Conservation (phyloP, 2,113 vertebrate genomes). For the Cyanoramphus novaezelandiae region DNA sequence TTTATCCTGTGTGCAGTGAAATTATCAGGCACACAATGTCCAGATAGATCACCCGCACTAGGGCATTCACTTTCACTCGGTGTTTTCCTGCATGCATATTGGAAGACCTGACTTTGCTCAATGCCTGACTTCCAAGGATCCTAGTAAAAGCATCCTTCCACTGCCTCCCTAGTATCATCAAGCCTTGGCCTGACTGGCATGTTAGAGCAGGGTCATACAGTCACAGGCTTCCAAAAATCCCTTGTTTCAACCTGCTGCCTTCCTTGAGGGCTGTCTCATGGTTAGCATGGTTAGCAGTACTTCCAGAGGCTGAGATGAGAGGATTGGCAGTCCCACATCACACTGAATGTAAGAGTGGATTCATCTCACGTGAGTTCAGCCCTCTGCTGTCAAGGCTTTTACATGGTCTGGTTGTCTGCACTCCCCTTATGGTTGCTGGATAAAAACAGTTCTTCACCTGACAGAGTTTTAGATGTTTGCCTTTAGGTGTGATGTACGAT, state of each 20-base stretch:
- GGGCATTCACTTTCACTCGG: not conserved
- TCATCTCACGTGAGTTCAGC: not conserved
- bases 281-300: not conserved
- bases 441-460: not conserved
- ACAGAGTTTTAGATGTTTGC: not conserved
- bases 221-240: not conserved
- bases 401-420: not conserved
- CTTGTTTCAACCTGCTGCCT: not conserved
- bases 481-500: not conserved
- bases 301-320: not conserved
- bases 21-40: not conserved
- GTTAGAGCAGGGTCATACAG: not conserved
- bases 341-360: not conserved
- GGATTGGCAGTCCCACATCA: fast-evolving
- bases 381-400: not conserved
- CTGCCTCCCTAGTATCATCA: not conserved
- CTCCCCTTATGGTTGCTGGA: not conserved
- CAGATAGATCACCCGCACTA: not conserved
- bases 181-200: not conserved
- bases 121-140: not conserved
- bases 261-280: not conserved
- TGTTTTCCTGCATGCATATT: not conserved
- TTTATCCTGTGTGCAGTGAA: not conserved
- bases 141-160: not conserved
- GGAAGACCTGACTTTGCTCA: not conserved